A percentile compares a stretch with the other conserved stretches of the same genome.
phyloP scores from a whole-genome alignment of 2,797 vertebrate species.

The Sarcoramphus papa region DNA sequence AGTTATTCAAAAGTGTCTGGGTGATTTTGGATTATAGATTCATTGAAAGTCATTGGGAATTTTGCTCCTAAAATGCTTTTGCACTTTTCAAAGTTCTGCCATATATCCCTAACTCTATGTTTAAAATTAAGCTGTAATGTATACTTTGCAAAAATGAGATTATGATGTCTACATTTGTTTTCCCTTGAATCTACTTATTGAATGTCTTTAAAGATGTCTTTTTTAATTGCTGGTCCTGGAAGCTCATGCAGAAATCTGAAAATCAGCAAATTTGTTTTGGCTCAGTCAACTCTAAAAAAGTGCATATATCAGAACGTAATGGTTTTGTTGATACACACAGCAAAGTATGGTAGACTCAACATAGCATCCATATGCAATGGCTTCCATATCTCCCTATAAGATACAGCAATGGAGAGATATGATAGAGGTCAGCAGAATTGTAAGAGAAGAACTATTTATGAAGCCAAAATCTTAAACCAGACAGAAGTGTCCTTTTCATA shows the following conservation, averaged over 20 bases:
- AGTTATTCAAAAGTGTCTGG: background rate
- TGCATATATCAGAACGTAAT: background rate
- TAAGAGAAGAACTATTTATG: background rate
- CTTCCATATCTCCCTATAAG: background rate
- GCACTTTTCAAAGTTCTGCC: background rate
- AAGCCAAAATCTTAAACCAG: background rate
- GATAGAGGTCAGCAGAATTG: background rate
- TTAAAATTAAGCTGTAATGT: background rate
- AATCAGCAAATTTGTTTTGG: background rate
- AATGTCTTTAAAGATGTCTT: background rate
- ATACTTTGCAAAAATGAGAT: background rate
- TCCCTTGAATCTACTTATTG: background rate
- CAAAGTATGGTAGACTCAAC: background rate
- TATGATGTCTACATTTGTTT: background rate
- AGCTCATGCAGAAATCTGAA: background rate
- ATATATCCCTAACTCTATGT: background rate
- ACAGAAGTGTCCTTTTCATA: background rate
- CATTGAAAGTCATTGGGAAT: background rate
- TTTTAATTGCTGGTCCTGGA: background rate
- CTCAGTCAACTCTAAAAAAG: background rate
- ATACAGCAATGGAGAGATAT: background rate
- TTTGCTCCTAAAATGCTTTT: background rate
- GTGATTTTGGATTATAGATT: background rate
- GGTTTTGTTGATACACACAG: background rate
- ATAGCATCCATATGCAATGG: background rate